A percentile compares a stretch with the other conserved stretches of the same genome.
These are phyloP conservation scores for Poecile atricapillus DNA, from an alignment of 2,113 vertebrate genomes.

Conservation along the genomic window DNA sequence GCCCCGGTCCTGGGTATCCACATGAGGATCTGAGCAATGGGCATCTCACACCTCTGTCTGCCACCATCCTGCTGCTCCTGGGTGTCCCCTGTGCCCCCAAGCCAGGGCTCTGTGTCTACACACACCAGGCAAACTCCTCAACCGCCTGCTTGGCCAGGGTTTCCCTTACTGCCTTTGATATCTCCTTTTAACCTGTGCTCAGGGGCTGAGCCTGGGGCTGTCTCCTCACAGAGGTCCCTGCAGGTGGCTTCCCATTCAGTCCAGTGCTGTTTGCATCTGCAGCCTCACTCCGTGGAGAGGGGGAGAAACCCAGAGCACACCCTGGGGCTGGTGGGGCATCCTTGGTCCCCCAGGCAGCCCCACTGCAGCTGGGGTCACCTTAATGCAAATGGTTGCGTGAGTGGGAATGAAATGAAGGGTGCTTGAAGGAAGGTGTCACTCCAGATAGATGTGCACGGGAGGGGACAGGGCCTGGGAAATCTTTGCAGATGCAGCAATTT, in stretches of 20 bases:
- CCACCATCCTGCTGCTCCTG: background rate
- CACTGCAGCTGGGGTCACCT: background rate
- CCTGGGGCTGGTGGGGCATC: background rate
- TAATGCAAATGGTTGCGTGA: background rate
- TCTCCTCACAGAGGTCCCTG: background rate
- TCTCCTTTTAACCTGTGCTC: background rate
- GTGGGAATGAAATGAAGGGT: background rate
- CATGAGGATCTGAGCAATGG: background rate
- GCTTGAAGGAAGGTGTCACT: slow-evolving; percentile 65
- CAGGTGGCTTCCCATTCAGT: background rate
- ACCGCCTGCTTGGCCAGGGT: background rate
- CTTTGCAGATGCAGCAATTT: slow-evolving; percentile 66
- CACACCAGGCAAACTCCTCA: background rate
- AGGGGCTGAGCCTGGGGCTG: background rate
- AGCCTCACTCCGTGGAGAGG: background rate
- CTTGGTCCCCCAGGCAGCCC: background rate
- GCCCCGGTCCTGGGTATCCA: background rate
- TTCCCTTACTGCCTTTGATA: background rate
- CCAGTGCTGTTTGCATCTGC: background rate
- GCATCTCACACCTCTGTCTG: background rate
- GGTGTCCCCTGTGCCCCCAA: background rate
- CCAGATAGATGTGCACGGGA: slow-evolving; percentile 10
- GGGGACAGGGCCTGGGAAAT: slow-evolving; percentile 7
- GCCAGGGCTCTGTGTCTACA: rapidly evolving
- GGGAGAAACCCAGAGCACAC: rapidly evolving